Base-by-base conservation (phyloP, 2,888 invertebrate species). In the Clistopyga incitator region DNA sequence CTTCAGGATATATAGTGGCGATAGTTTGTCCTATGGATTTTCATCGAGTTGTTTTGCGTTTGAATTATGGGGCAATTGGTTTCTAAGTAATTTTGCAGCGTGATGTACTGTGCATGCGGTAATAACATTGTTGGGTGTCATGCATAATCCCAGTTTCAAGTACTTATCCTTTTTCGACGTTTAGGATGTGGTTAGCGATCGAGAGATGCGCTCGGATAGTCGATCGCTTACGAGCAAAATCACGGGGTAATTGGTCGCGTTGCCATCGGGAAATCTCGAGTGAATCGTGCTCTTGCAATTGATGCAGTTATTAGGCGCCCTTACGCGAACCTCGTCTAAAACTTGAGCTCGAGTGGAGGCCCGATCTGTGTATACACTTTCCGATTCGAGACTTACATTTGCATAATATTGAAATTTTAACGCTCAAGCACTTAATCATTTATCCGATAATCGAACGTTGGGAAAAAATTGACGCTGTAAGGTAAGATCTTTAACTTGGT, bases 211-310 rank as follows among this genome's bases (percentile, higher is more conserved):
- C 61, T 61, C 74, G 45, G 68, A 68, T 38, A 76, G 15, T 47
- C 23, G 25, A 29, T 56, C 56, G 56, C 56, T 78, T 76, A 65
- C 75, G 54, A 72, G 68, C 42, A 52, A 72, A 68, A 59, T 72
- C 42, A 52, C 11, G 67, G 45, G 61, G 70, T 67, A 61, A 72
- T n/a, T 56, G 50, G 18, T 42, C 72, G 67, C 68, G 67, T 67
- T 38, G 70, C 78, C 78, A 42, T 38, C 25, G 72, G 72, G 72
- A 45, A 77, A 54, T 61, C 20, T 52, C 50, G 23, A 50, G 20
- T 20, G 54, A 80, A 74, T 80, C 85, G 85, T 85, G 85, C 80
- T 82, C 80, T 67, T 67, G 77, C 85, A 85, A 80, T 80, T 54
- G 80, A 83, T 75, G 78, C 65, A 59, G 85, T 80, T 83, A 85